These are phyloP conservation scores for Ifrita kowaldi DNA, from an alignment of 2,113 vertebrate genomes.

Conservation along the genomic window DNA sequence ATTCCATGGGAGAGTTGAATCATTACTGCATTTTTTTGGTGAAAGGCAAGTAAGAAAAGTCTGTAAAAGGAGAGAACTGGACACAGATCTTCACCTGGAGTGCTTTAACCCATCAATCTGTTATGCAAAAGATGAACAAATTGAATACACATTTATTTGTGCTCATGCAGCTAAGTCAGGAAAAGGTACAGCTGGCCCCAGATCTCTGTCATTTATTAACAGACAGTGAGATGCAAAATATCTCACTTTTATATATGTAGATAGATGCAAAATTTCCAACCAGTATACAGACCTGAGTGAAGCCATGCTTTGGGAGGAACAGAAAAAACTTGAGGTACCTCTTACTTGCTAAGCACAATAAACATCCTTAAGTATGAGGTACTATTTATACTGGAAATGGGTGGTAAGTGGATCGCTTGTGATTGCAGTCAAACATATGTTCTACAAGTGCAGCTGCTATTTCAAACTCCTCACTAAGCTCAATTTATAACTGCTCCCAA, in stretches of 20 bases:
- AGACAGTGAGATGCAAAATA: not conserved
- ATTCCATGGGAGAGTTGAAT: not conserved
- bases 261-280: not conserved
- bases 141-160: not conserved
- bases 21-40: not conserved
- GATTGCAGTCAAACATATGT: not conserved
- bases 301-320: not conserved
- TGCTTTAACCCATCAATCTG: not conserved
- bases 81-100: not conserved
- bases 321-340: not conserved
- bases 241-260: not conserved
- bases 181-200: not conserved
- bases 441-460: not conserved
- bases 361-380: not conserved
- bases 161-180: not conserved
- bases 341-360: not conserved
- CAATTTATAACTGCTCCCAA: not conserved
- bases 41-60: not conserved
- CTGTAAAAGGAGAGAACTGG: not conserved
- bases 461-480: not conserved
- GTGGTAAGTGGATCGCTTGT: not conserved
- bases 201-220: not conserved
- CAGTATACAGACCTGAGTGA: not conserved
- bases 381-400: not conserved
- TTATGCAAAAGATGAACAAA: not conserved